A percentile compares a stretch with the other conserved stretches of the same genome.
Evolutionary conservation across 1,140 invertebrate species (phyloP).

Genomic region (Paraescarpia echinospica): DNA sequence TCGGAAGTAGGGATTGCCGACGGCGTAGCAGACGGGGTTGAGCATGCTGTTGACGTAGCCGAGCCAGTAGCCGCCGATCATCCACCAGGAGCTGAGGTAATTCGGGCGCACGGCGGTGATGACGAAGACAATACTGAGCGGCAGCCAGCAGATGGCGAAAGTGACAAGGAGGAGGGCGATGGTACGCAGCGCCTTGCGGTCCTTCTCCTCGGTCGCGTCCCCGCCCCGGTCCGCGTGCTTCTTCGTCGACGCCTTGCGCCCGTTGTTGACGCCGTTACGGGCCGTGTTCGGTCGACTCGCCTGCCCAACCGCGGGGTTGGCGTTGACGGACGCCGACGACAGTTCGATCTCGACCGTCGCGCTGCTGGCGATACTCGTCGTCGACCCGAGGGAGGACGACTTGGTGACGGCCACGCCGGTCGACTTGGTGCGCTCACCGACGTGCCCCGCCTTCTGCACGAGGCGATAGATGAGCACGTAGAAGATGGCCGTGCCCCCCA

Average conservation of each 20-base stretch:
- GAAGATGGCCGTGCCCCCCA: neutral
- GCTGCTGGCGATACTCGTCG: slow-evolving; percentile 8
- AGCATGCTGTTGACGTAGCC: slow-evolving; percentile 25
- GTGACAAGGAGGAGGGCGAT: neutral
- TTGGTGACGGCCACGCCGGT: neutral
- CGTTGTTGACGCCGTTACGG: neutral
- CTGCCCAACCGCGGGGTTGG: neutral
- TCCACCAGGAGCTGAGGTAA: neutral
- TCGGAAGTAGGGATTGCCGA: slow-evolving; percentile 22
- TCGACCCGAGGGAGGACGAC: neutral
- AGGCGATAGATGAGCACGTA: slow-evolving; percentile 3
- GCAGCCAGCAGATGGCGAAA: neutral
- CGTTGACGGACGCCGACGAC: neutral
- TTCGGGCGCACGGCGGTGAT: neutral
- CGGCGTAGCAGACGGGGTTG: slow-evolving; percentile 26
- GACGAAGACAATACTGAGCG: neutral
- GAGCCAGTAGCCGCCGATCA: slow-evolving; percentile 19
- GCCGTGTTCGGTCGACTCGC: neutral
- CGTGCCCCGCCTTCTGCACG: neutral
- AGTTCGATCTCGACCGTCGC: neutral
- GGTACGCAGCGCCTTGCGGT: slow-evolving; percentile 9
- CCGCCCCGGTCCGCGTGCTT: neutral
- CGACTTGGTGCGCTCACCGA: neutral
- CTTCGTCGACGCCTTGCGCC: no score
- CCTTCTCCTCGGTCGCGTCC: neutral